A percentile compares a stretch with the other conserved stretches of the same genome.
Conservation (phyloP, 2,113 vertebrate species). For the Hemibates koningsi region DNA sequence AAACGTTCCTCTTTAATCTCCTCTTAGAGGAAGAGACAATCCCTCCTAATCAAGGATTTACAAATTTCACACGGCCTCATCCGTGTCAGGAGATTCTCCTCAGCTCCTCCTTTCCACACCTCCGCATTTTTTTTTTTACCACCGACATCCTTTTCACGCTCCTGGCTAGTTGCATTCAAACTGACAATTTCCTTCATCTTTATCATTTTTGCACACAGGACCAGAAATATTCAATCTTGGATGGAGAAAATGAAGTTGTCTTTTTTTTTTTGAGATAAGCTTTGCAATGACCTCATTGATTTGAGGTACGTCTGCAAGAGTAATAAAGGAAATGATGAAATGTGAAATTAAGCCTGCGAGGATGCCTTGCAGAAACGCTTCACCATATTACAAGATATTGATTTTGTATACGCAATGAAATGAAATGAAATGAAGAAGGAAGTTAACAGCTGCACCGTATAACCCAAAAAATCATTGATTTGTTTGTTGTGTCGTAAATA, state of each 20-base stretch:
- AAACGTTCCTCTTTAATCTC: constrained; percentile 25
- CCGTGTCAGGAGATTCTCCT: constrained; percentile 14
- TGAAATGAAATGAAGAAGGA: background rate
- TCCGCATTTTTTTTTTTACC: background rate
- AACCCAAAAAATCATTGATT: background rate
- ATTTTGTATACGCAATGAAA: background rate
- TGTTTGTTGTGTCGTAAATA: background rate
- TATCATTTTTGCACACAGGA: background rate
- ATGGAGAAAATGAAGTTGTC: background rate
- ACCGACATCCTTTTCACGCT: background rate
- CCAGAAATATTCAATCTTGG: background rate
- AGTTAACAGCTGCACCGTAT: background rate
- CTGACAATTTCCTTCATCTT: background rate
- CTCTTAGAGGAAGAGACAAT: constrained; percentile 17
- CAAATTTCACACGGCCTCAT: constrained; percentile 35
- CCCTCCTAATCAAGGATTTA: constrained; percentile 37
- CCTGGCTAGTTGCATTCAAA: background rate
- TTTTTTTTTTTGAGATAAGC: background rate
- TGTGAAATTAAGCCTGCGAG: background rate
- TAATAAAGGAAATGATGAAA: background rate
- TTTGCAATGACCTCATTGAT: background rate
- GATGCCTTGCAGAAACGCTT: background rate
- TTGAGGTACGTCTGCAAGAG: background rate
- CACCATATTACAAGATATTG: background rate
- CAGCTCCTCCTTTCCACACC: constrained; percentile 4